Percentiles rank a stretch among this genome's conserved stretches.
These are phyloP conservation scores for Thalassarche chlororhynchos DNA, from an alignment of 2,113 vertebrate species.

Conservation along the genomic window DNA sequence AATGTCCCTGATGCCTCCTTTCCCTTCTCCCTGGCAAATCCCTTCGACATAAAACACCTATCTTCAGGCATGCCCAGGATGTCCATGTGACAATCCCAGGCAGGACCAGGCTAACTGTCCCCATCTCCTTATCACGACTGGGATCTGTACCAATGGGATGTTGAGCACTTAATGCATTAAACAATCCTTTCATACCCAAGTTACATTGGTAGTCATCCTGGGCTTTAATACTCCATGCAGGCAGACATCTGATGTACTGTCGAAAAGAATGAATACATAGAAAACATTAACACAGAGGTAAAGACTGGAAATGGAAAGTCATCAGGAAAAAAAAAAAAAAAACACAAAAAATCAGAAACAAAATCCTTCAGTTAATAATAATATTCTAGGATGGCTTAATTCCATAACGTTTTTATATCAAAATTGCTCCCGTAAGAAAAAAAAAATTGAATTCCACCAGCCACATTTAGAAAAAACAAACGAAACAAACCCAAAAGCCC, in stretches of 20 bases:
- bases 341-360: neutral
- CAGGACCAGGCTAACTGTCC: neutral
- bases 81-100: neutral
- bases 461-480: neutral
- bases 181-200: neutral
- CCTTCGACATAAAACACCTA: neutral
- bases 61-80: neutral
- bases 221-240: neutral
- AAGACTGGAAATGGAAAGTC: neutral
- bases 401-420: neutral
- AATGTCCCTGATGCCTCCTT: neutral
- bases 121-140: neutral
- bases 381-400: neutral
- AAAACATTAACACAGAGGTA: neutral
- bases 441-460: neutral
- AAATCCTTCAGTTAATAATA: neutral
- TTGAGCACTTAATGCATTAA: neutral
- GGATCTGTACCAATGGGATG: neutral
- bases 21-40: neutral
- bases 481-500: neutral
- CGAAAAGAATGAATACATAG: neutral
- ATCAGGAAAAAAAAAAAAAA: neutral
- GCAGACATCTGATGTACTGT: neutral
- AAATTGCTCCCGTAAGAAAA: neutral
- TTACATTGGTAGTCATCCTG: neutral